Evolutionary conservation across 2,113 vertebrate species (phyloP), one percentile per base, ranked within the genome.

Genomic region (Caranx ignobilis): DNA sequence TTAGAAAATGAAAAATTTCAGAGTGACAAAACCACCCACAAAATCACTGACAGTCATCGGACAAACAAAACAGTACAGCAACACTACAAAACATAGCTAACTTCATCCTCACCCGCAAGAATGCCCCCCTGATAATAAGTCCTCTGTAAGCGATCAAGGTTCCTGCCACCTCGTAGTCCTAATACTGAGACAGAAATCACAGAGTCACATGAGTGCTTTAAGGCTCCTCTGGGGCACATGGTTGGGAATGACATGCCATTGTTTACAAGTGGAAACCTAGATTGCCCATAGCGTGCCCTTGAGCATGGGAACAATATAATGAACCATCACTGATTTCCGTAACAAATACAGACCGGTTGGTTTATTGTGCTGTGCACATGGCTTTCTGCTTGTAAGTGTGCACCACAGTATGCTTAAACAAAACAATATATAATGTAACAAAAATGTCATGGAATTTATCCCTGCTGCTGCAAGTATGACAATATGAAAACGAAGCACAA

Each of bases 131-230:
- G 90, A 93, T 93, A 94, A 93, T 92, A 94, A 90, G 91, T 94
- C 93, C 93, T 93, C 92, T 93, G 94, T 91, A 94, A 92, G 90
- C 93, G 91, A 89, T 95, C 94, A 91, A 93, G 91, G 91, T 90
- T 94, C 91, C 92, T 92, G 92, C 90, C 92, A 88, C 94, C 90
- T 89, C 93, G 92, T 26, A 94, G 92, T 91, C 92, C 92, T 94
- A 94, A 94, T 91, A 93, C 94, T 94, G 93, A 94, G 93, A 94
- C 93, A 95, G 55, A 90, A 94, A 94, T 90, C 87, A 94, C 87
- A 93, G 41, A 88, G 83, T 92, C 85, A 92, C 87, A 79, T 87
- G 70, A 71, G 71, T 77, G 60, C 72, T 89, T 81, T 45, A 69
- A 56, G 80, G 76, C 79, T 92, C 77, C 74, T 85, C 85, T 78